These are phyloP conservation scores for Meiosimyza decipiens DNA, from an alignment of 2,888 invertebrate genomes.

Conservation along the genomic window DNA sequence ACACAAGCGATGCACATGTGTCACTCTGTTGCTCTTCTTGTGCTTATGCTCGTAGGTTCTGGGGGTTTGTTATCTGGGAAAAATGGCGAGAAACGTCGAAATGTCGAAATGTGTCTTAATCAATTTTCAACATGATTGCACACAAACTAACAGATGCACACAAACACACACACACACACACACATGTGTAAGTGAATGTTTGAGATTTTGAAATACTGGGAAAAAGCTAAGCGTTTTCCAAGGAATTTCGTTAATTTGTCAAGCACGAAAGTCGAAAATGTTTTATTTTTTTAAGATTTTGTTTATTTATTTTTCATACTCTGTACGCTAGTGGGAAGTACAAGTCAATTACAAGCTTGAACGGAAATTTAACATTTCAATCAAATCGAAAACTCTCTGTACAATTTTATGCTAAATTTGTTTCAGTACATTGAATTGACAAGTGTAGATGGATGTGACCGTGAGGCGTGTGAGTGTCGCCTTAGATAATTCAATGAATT, in stretches of 20 bases:
- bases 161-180: conserved; percentile 7
- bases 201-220: conserved; percentile 8
- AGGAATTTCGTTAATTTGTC: background rate
- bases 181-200: background rate
- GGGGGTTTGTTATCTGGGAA: conserved; percentile 22
- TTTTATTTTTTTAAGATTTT: background rate
- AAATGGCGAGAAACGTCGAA: conserved; percentile 51
- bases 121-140: conserved; percentile 52
- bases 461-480: background rate
- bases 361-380: conserved; percentile 66
- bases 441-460: background rate
- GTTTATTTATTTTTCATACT: background rate
- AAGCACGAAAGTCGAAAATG: background rate
- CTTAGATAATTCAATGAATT: no score
- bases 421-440: background rate
- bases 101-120: conserved; percentile 56
- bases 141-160: background rate
- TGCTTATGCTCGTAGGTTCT: background rate
- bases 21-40: conserved; percentile 1
- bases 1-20: conserved; percentile 30
- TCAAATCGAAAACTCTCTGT: conserved; percentile 44
- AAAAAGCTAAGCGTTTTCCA: conserved; percentile 8
- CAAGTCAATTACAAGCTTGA: conserved; percentile 65
- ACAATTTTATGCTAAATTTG: conserved; percentile 41
- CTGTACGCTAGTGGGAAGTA: background rate